Conservation (phyloP, 2,888 invertebrate species). For the Phengaris alcon region DNA sequence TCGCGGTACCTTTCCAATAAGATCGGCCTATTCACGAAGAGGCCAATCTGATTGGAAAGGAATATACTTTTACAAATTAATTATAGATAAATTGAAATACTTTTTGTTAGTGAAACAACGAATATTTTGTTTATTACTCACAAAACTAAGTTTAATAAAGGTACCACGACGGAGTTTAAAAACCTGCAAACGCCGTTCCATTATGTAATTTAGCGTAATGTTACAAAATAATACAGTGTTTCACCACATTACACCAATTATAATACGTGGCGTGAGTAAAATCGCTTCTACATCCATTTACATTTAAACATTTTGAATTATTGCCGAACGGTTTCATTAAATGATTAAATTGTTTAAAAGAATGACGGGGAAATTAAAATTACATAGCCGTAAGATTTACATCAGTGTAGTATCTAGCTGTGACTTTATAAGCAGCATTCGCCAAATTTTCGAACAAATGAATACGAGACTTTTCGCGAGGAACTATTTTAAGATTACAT, state of each 20-base stretch:
- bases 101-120: not conserved
- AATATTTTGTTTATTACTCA: not conserved
- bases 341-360: not conserved
- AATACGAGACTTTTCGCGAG: too few relatives aligned
- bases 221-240: constrained; percentile 3
- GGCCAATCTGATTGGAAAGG: too few relatives aligned
- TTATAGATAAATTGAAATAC: too few relatives aligned
- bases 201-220: constrained; percentile 10
- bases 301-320: constrained; percentile 13
- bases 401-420: not conserved
- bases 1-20: too few relatives aligned
- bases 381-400: not conserved
- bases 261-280: not conserved
- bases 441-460: too few relatives aligned
- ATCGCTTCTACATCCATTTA: not conserved
- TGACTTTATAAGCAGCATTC: too few relatives aligned
- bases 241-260: not conserved
- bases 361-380: not conserved
- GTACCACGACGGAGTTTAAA: not conserved
- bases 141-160: not conserved
- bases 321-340: not conserved
- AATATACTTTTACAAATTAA: too few relatives aligned
- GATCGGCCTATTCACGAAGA: too few relatives aligned
- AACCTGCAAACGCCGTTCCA: not conserved
- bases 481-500: too few relatives aligned